Percentiles rank a stretch among this genome's conserved stretches.
Conservation (phyloP, 1,140 invertebrate genomes). For the Vanessa tameamea region DNA sequence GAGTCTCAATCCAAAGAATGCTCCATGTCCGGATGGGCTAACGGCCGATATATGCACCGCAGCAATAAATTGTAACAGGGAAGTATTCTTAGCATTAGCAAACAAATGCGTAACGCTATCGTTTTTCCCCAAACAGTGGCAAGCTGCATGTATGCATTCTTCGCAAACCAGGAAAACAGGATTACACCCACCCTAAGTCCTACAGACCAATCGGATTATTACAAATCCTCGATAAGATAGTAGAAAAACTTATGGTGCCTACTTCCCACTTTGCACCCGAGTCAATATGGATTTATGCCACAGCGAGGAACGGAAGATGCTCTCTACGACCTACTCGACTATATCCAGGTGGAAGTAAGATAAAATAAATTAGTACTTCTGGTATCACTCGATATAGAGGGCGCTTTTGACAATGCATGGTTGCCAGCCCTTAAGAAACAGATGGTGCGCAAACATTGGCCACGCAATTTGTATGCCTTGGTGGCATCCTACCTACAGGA, state of each 20-base stretch:
- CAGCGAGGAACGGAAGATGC: background rate
- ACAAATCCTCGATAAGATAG: too few species aligned
- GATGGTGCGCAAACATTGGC: background rate
- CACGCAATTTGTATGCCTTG: background rate
- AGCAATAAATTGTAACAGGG: slow-evolving; percentile 1
- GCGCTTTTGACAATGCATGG: too few species aligned
- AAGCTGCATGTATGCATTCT: slow-evolving; percentile 25
- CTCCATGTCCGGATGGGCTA: slow-evolving; percentile 11
- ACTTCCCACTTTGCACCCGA: too few species aligned
- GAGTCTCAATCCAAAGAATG: slow-evolving; percentile 6
- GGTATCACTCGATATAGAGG: background rate
- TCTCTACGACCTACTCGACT: background rate
- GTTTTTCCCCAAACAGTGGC: slow-evolving; percentile 36
- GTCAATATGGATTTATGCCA: background rate
- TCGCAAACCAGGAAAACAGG: slow-evolving; percentile 23
- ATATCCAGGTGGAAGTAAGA: background rate
- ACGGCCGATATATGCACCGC: slow-evolving; percentile 17
- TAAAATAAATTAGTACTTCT: background rate
- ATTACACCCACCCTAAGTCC: background rate
- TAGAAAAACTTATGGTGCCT: too few species aligned
- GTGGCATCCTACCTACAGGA: background rate
- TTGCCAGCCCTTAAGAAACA: slow-evolving; percentile 1
- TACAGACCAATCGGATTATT: too few species aligned
- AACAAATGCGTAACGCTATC: slow-evolving; percentile 18
- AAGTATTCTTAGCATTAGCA: too few species aligned